Evolutionary conservation across 2,888 invertebrate species (phyloP).

Genomic region (Lasiommata megera): DNA sequence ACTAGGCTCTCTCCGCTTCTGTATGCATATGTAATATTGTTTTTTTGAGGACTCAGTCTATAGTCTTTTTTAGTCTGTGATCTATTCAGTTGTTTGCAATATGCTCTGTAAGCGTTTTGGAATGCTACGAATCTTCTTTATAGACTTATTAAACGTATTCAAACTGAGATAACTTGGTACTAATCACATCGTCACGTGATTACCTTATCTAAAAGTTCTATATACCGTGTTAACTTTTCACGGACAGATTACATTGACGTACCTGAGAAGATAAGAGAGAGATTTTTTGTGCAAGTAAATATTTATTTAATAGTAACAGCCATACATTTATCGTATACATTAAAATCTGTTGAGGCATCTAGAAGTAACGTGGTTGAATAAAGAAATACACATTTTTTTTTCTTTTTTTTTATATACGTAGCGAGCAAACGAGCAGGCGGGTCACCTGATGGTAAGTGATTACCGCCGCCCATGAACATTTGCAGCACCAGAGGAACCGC

Average conservation of each 20-base stretch:
- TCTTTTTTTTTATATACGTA: too few species aligned
- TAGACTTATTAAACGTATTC: neutral
- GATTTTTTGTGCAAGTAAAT: neutral
- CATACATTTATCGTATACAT: too few species aligned
- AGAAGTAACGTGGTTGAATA: too few species aligned
- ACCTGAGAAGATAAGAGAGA: neutral
- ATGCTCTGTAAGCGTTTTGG: neutral
- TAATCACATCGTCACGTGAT: neutral
- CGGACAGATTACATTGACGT: neutral
- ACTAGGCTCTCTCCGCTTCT: too few species aligned
- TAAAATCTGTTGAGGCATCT: too few species aligned
- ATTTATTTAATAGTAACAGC: neutral
- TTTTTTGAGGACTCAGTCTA: neutral
- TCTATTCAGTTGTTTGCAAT: neutral
- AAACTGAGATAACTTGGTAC: conserved; percentile 1
- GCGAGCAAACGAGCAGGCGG: too few species aligned
- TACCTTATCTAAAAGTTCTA: neutral
- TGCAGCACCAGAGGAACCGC: too few species aligned
- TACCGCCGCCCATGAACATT: too few species aligned
- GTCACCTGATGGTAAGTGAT: too few species aligned
- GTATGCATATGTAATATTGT: neutral
- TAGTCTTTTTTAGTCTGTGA: neutral
- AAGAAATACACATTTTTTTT: too few species aligned
- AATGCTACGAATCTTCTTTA: neutral
- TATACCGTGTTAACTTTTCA: neutral